Evolutionary conservation across 2,113 vertebrate genomes (phyloP).

Genomic region (Corythaeola cristata): DNA sequence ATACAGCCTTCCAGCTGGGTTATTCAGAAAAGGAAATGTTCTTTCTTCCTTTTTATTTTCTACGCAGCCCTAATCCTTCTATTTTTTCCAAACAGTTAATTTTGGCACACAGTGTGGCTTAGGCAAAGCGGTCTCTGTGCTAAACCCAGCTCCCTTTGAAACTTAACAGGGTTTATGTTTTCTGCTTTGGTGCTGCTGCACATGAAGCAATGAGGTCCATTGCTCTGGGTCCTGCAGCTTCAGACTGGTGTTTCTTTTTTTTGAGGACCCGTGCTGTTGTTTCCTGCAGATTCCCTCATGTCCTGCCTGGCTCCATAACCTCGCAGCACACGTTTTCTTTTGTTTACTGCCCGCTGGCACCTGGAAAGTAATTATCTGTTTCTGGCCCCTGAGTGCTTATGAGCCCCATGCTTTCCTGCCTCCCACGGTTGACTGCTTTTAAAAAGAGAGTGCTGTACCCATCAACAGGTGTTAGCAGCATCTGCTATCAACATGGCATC

Average conservation of each 20-base stretch:
- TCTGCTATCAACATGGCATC: background rate
- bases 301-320: background rate
- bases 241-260: background rate
- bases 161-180: background rate
- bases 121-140: background rate
- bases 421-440: background rate
- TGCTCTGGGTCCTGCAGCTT: background rate
- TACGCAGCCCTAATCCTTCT: background rate
- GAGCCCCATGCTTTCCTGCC: background rate
- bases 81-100: background rate
- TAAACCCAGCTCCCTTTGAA: background rate
- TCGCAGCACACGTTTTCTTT: background rate
- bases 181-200: background rate
- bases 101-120: background rate
- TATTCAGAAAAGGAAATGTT: background rate
- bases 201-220: background rate
- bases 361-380: background rate
- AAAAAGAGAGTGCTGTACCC: background rate
- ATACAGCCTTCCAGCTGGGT: background rate
- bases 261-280: background rate
- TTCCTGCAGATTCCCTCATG: background rate
- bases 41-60: background rate
- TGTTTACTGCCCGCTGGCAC: background rate
- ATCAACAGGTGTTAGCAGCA: slow-evolving; percentile 21
- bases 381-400: background rate